Percentiles rank a stretch among this genome's conserved stretches.
phyloP scores from a whole-genome alignment of 1,140 invertebrate genomes.

The Ganaspis sp. region DNA sequence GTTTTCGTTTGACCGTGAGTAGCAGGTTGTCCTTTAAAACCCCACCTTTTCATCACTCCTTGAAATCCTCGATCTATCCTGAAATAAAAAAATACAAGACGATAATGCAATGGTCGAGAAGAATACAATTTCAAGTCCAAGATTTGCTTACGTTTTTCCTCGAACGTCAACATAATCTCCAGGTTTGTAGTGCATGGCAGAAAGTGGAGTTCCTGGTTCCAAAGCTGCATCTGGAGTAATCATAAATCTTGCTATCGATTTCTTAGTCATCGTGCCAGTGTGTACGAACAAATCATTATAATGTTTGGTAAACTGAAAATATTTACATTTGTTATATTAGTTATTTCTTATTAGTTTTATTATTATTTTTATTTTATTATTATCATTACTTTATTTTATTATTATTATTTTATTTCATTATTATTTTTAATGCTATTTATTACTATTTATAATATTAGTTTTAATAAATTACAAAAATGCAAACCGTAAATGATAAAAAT shows the following conservation, averaged over 20 bases:
- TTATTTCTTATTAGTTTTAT: too few species aligned
- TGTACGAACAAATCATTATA: conserved; percentile 92
- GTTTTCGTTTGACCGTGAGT: conserved; percentile 96
- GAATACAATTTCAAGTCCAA: conserved; percentile 35
- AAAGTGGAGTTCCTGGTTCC: conserved; percentile 92
- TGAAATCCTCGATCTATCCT: conserved; percentile 97
- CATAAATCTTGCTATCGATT: conserved; percentile 88
- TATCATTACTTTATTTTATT: too few species aligned
- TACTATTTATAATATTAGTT: too few species aligned
- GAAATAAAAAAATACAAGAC: conserved; percentile 57
- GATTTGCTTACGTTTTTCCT: conserved; percentile 90
- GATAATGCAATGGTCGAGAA: not conserved
- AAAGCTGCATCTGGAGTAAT: conserved; percentile 92
- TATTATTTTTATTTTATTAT: too few species aligned
- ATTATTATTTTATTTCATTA: too few species aligned
- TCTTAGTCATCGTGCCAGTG: conserved; percentile 93
- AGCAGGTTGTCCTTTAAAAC: conserved; percentile 95
- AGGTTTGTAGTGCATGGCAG: conserved; percentile 91
- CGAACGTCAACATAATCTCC: conserved; percentile 94
- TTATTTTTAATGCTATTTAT: too few species aligned
- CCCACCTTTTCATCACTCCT: conserved; percentile 97
- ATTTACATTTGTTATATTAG: too few species aligned
- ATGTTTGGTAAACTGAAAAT: conserved; percentile 90
- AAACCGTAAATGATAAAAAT: too few species aligned
- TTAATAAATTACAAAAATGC: too few species aligned